Evolutionary conservation across 1,140 invertebrate genomes (phyloP).

Genomic region (Lasaia peninsularis): DNA sequence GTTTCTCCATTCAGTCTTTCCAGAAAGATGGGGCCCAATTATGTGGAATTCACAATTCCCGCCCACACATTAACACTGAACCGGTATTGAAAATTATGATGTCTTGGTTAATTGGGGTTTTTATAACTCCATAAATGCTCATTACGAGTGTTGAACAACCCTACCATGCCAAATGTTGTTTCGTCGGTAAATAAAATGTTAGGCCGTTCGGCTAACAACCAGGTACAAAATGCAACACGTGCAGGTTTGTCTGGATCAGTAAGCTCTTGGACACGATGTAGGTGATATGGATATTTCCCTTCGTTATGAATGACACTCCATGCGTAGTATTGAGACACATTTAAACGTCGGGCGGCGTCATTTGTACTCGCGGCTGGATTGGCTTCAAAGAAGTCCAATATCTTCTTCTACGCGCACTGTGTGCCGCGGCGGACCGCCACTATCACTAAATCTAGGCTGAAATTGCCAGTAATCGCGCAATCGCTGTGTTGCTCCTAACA

Average conservation of each 20-base stretch:
- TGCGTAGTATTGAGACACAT: not conserved
- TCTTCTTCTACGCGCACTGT: not conserved
- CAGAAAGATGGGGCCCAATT: constrained; percentile 1
- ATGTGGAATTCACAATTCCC: constrained; percentile 8
- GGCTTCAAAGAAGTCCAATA: too few relatives aligned
- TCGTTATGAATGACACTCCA: constrained; percentile 4
- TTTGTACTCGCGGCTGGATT: too few relatives aligned
- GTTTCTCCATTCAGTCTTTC: constrained; percentile 1
- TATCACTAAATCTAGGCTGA: too few relatives aligned
- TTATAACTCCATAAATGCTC: too few relatives aligned
- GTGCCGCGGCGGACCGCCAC: not conserved
- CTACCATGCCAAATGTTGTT: not conserved
- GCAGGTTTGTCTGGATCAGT: not conserved
- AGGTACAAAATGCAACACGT: not conserved
- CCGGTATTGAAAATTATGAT: not conserved
- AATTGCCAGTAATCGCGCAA: too few relatives aligned
- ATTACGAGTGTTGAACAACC: not conserved
- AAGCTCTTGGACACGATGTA: not conserved
- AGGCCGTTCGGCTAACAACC: not conserved
- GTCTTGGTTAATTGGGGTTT: too few relatives aligned
- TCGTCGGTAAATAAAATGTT: not conserved
- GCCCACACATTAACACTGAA: constrained; percentile 2
- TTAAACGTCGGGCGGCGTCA: not conserved
- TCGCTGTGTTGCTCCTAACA: too few relatives aligned
- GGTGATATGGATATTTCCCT: constrained; percentile 1